Evolutionary conservation across 2,113 vertebrate genomes (phyloP).

Genomic region (Tragelaphus buxtoni): DNA sequence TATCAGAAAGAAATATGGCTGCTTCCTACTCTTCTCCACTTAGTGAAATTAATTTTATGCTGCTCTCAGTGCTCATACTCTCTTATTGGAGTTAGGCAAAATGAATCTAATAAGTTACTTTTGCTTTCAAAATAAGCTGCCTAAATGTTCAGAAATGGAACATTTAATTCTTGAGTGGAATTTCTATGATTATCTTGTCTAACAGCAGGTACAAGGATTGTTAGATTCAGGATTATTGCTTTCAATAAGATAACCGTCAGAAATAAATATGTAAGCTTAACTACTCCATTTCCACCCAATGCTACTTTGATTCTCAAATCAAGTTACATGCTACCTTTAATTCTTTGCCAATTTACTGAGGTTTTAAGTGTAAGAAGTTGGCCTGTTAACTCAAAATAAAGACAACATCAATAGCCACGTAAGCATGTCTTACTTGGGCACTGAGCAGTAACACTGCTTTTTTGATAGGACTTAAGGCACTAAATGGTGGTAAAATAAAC

Average conservation of each 20-base stretch:
- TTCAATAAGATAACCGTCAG: conserved; percentile 73
- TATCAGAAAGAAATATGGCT: conserved; percentile 47
- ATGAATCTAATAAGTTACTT: conserved; percentile 39
- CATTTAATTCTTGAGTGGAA: conserved; percentile 48
- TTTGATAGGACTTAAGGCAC: conserved; percentile 85
- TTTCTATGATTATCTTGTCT: conserved; percentile 54
- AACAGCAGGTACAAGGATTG: conserved; percentile 35
- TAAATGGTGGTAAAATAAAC: conserved; percentile 82
- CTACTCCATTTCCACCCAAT: conserved; percentile 54
- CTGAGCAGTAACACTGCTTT: conserved; percentile 80
- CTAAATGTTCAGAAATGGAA: conserved; percentile 67
- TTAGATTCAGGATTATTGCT: conserved; percentile 77
- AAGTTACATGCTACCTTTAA: conserved; percentile 61
- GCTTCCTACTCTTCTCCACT: conserved; percentile 15
- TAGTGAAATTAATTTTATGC: conserved; percentile 46
- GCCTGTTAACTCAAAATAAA: conserved; percentile 50
- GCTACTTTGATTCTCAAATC: conserved; percentile 68
- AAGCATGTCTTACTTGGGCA: conserved; percentile 77
- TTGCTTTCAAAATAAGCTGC: conserved; percentile 31
- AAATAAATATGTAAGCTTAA: conserved; percentile 74
- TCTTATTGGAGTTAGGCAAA: conserved; percentile 22
- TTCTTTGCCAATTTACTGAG: conserved; percentile 42
- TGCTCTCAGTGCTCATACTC: background rate
- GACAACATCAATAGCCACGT: conserved; percentile 57
- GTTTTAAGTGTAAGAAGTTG: conserved; percentile 52